phyloP scores from a whole-genome alignment of 30 jellyfish, hydroid and myxozoan species.

The Rhopilema esculentum region DNA sequence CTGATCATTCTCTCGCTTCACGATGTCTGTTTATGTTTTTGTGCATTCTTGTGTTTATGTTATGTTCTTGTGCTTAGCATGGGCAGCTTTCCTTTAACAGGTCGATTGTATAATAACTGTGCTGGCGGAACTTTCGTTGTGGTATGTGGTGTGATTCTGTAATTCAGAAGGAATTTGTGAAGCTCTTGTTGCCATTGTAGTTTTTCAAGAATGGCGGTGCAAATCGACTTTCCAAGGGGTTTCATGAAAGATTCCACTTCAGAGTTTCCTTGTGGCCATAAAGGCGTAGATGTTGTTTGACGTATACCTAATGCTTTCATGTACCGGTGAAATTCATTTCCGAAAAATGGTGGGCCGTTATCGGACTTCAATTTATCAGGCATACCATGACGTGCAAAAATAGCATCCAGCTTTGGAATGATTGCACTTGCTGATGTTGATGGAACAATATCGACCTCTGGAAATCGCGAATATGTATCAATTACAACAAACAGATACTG shows the following conservation, averaged over 20 bases:
- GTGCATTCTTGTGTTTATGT: background rate
- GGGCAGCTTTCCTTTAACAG: slow-evolving; percentile 32
- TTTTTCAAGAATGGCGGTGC: slow-evolving; percentile 37
- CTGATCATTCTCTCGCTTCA: background rate
- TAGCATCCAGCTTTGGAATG: slow-evolving; percentile 27
- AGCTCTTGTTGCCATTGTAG: slow-evolving; percentile 53
- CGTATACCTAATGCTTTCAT: slow-evolving; percentile 27
- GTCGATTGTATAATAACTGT: slow-evolving; percentile 27
- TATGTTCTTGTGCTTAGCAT: no score
- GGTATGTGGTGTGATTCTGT: slow-evolving; percentile 52
- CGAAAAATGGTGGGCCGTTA: slow-evolving; percentile 58
- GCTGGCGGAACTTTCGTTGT: slow-evolving; percentile 53
- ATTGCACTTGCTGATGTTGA: slow-evolving; percentile 51
- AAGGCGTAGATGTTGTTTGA: slow-evolving; percentile 2
- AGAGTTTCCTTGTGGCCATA: slow-evolving; percentile 59
- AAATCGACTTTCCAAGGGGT: slow-evolving; percentile 52
- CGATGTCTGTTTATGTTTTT: slow-evolving; percentile 6
- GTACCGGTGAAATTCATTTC: slow-evolving; percentile 23
- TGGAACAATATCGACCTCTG: slow-evolving; percentile 44
- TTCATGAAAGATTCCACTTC: slow-evolving; percentile 55
- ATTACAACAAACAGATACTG: slow-evolving; percentile 43
- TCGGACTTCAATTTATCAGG: slow-evolving; percentile 19
- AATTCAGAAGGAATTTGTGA: slow-evolving; percentile 30
- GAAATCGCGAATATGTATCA: slow-evolving; percentile 56
- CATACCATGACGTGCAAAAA: slow-evolving; percentile 28